A percentile compares a stretch with the other conserved stretches of the same genome.
Evolutionary conservation across 2,888 invertebrate genomes (phyloP).

Genomic region (Zygogramma bicolorata): DNA sequence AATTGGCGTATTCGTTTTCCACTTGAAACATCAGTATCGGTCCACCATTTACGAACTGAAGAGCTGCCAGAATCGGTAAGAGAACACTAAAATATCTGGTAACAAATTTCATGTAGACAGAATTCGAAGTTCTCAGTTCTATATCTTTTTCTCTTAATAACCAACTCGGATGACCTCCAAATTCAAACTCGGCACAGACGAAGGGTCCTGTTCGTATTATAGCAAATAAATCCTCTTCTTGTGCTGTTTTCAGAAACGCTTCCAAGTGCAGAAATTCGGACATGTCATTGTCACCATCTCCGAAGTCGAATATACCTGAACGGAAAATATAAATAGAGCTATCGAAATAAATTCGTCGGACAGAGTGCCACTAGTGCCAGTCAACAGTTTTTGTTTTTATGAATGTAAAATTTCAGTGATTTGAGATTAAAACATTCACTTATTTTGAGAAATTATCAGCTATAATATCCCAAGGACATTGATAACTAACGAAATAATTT

Average conservation of each 20-base stretch:
- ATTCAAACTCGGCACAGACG: conserved; percentile 93
- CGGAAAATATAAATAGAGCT: neutral
- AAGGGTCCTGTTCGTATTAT: conserved; percentile 91
- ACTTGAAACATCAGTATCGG: conserved; percentile 89
- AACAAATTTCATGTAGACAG: conserved; percentile 62
- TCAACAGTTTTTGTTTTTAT: too few relatives aligned
- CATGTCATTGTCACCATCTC: conserved; percentile 72
- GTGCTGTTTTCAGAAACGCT: conserved; percentile 78
- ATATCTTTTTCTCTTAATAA: conserved; percentile 64
- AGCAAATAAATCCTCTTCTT: conserved; percentile 76
- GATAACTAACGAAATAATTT: too few relatives aligned
- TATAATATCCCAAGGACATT: too few relatives aligned
- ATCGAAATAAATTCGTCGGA: too few relatives aligned
- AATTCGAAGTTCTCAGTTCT: conserved; percentile 59
- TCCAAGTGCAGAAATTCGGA: conserved; percentile 70
- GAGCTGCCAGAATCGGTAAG: conserved; percentile 67
- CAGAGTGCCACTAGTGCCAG: too few relatives aligned
- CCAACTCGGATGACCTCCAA: conserved; percentile 65
- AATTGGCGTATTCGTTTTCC: conserved; percentile 66
- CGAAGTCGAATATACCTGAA: conserved; percentile 71
- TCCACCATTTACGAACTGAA: conserved; percentile 80
- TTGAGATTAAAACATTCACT: too few relatives aligned
- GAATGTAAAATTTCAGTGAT: too few relatives aligned
- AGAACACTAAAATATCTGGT: conserved; percentile 50
- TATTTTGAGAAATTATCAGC: too few relatives aligned